These are phyloP conservation scores for Mesembrinibis cayennensis DNA, from an alignment of 2,113 vertebrate species.

Conservation along the genomic window DNA sequence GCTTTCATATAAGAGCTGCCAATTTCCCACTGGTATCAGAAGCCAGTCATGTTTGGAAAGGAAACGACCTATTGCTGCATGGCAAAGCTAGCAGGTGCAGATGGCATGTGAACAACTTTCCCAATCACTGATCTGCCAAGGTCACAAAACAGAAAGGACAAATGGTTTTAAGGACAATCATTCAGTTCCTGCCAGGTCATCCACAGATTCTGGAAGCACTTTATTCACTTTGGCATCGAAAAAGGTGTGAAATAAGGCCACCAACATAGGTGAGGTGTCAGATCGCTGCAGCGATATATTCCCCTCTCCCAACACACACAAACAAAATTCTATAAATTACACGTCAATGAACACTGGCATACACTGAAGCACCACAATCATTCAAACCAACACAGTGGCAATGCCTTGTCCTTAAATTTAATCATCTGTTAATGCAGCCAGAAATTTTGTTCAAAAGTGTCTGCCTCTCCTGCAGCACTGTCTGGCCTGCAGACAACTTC, in stretches of 20 bases:
- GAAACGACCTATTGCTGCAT: not conserved
- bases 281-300: not conserved
- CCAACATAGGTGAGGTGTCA: not conserved
- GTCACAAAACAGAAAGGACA: conserved; percentile 5
- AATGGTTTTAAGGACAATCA: not conserved
- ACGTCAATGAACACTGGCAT: not conserved
- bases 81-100: not conserved
- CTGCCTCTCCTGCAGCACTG: not conserved
- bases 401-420: not conserved
- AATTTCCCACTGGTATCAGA: conserved; percentile 17
- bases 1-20: not conserved
- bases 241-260: not conserved
- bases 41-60: conserved; percentile 17
- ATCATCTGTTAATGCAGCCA: not conserved
- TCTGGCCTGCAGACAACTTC: not conserved
- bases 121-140: not conserved
- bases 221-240: not conserved
- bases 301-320: not conserved
- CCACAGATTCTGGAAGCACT: not conserved
- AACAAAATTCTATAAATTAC: not conserved
- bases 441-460: not conserved
- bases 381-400: not conserved
- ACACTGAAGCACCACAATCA: not conserved
- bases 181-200: not conserved
- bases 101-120: not conserved